phyloP scores from a whole-genome alignment of 2,113 vertebrate species.

The Meriones unguiculatus region DNA sequence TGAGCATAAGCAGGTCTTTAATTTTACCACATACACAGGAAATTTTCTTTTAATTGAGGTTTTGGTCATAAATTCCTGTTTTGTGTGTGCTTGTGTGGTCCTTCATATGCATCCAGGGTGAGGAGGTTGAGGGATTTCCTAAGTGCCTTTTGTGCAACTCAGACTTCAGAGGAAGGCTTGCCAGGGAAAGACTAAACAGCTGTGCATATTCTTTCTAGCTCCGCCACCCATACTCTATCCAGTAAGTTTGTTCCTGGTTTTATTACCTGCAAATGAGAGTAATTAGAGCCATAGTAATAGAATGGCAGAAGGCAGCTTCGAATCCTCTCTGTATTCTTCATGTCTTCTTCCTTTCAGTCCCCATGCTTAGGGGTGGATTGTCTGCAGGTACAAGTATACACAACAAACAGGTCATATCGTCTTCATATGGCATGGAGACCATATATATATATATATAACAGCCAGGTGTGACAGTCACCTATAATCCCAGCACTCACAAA shows the following conservation, averaged over 20 bases:
- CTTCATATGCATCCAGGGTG: neutral
- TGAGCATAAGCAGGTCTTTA: constrained; percentile 78
- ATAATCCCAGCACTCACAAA: neutral
- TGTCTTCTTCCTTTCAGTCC: neutral
- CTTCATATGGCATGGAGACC: neutral
- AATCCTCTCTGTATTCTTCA: neutral
- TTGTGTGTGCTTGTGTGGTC: constrained; percentile 58
- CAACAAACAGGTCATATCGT: neutral
- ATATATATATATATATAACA: neutral
- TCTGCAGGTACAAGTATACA: neutral
- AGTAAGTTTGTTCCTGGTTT: neutral
- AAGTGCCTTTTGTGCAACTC: neutral
- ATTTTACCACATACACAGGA: constrained; percentile 81
- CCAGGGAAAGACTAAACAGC: neutral
- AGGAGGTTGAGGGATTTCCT: neutral
- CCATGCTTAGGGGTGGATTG: neutral
- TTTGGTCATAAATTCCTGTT: constrained; percentile 59
- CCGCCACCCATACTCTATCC: neutral
- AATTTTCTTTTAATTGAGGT: constrained; percentile 79
- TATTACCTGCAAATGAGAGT: neutral
- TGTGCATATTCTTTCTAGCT: neutral
- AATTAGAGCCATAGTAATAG: neutral
- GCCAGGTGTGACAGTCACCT: neutral
- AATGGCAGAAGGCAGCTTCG: neutral
- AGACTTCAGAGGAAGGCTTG: neutral